These are phyloP conservation scores for Leptopterna dolabrata DNA, from an alignment of 2,888 invertebrate species.

Conservation along the genomic window DNA sequence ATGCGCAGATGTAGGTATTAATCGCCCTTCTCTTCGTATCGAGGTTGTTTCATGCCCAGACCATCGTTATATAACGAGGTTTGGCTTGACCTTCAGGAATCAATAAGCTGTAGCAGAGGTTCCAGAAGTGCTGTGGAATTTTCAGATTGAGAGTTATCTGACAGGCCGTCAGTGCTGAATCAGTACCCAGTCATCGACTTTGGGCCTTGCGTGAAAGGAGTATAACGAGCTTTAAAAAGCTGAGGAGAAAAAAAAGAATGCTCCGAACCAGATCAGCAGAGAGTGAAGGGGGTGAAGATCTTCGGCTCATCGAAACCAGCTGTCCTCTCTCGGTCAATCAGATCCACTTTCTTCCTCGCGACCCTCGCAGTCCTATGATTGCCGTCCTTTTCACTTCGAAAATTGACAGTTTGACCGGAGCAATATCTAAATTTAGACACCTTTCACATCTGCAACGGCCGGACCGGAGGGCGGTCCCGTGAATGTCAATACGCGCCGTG, in stretches of 20 bases:
- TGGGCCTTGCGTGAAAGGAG: background rate
- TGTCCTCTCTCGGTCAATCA: slow-evolving; percentile 3
- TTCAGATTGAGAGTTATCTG: too few relatives aligned
- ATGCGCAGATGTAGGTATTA: too few relatives aligned
- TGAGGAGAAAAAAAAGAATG: background rate
- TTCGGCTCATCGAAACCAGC: background rate
- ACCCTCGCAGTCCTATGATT: background rate
- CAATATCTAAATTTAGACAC: background rate
- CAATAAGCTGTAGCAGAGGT: too few relatives aligned
- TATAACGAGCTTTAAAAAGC: background rate
- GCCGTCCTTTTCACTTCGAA: background rate
- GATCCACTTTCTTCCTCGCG: background rate
- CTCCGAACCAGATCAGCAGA: background rate
- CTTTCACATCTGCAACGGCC: background rate
- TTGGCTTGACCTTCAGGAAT: too few relatives aligned
- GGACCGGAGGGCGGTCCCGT: background rate
- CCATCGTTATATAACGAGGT: too few relatives aligned
- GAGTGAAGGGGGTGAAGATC: background rate
- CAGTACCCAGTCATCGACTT: background rate
- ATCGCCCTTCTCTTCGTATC: too few relatives aligned
- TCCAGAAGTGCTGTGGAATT: too few relatives aligned
- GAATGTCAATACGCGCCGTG: background rate
- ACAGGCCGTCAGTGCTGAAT: background rate
- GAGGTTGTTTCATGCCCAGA: too few relatives aligned
- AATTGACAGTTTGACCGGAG: background rate